These are phyloP conservation scores for Synergus japonicus DNA, from an alignment of 2,888 invertebrate species.

Conservation along the genomic window DNA sequence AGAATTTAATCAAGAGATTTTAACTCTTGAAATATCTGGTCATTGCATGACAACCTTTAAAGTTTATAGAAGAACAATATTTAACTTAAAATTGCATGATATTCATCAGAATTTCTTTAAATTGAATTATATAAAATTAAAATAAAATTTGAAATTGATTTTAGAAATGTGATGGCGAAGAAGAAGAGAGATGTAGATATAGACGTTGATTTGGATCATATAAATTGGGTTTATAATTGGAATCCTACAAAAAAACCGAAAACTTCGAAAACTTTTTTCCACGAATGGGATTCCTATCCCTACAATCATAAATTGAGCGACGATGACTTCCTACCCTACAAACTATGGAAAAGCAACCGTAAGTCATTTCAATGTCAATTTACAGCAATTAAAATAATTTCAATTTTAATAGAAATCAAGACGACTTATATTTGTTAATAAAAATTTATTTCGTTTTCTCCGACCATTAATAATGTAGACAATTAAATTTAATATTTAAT, in stretches of 20 bases:
- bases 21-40: too few species aligned
- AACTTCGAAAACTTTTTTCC: background rate
- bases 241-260: conserved; percentile 30
- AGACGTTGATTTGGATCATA: background rate
- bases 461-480: too few species aligned
- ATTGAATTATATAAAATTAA: background rate
- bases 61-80: too few species aligned
- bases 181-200: conserved; percentile 23
- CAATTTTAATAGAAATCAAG: background rate
- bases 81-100: too few species aligned
- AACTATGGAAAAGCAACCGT: conserved; percentile 33
- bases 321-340: background rate
- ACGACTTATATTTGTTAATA: background rate
- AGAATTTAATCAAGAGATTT: too few species aligned
- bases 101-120: background rate
- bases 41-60: too few species aligned
- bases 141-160: background rate
- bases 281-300: background rate
- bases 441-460: background rate
- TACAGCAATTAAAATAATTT: background rate
- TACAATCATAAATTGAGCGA: background rate
- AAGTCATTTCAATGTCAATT: conserved; percentile 2
- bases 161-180: conserved; percentile 31
- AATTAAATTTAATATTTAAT: too few species aligned
- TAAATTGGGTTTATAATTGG: conserved; percentile 31